Percentiles rank a stretch among this genome's conserved stretches.
Conservation (phyloP, 2,113 vertebrate genomes). For the Cardinalis cardinalis region DNA sequence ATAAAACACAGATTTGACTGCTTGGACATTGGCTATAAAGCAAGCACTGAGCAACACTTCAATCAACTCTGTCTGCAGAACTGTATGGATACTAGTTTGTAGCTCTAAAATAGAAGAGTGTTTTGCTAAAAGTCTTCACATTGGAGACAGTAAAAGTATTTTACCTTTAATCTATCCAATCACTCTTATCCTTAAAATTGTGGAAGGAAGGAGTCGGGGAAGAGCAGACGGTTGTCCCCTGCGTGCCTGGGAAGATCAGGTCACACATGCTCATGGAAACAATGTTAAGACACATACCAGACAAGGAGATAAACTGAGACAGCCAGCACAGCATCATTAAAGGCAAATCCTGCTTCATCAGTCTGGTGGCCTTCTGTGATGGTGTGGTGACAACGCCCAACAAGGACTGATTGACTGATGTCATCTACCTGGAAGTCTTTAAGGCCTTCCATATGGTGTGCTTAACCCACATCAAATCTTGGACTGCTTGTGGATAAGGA, state of each 20-base stretch:
- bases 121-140: not conserved
- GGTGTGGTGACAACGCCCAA: not conserved
- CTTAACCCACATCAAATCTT: not conserved
- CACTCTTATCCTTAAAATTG: not conserved
- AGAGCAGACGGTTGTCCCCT: no score
- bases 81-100: not conserved
- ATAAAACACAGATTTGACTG: not conserved
- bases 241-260: no score
- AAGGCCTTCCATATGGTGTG: not conserved
- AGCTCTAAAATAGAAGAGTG: not conserved
- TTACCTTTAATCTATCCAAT: not conserved
- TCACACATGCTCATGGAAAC: no score
- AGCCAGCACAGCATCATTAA: not conserved
- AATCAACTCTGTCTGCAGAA: not conserved
- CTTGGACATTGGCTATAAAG: not conserved
- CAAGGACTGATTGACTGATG: not conserved
- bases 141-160: not conserved
- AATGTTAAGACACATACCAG: no score
- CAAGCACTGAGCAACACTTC: not conserved
- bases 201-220: fast-evolving
- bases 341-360: not conserved
- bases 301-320: fast-evolving
- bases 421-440: not conserved
- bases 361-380: not conserved
- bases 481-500: not conserved